Evolutionary conservation across 2,113 vertebrate species (phyloP), one percentile per base, ranked within the genome.

Genomic region (Climacteris rufus): DNA sequence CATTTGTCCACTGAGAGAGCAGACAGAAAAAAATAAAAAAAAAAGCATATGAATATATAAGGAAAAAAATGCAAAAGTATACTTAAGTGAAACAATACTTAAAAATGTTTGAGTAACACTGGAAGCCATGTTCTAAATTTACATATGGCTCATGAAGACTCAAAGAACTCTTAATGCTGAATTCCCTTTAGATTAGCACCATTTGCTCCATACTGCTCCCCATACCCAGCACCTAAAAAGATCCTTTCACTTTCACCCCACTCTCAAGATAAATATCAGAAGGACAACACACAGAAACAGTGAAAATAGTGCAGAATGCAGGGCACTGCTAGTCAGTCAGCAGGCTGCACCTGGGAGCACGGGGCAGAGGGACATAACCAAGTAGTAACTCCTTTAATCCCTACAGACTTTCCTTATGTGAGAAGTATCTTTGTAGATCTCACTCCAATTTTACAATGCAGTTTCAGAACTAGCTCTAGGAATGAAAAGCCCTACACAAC

Each of bases 391-490:
- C n/a, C 56, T 45, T 21, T 17, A 66, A 22, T 19, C 52, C 28
- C 37, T 33, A 7, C 24, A 47, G 30, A 15, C 11, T 28, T 63
- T 33, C 30, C 35, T 42, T 15, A 15, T 16, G 4, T 4, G 3
- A 54, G 1, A 8, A 25, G 2, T 12, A 6, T 2, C 52, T 10
- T 2, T 10, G 35, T 5, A 37, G 30, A 13, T 54, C 49, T 60
- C 63, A 1, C 7, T 39, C 23, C 4, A 0, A 0, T 6, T 53
- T 24, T 1, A 28, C 18, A 9, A 1, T 0, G 4, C 8, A 5
- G 0, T 27, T 75, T 5, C 59, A 50, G 16, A 70, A 1, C 11
- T 16, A 31, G 37, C 30, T 71, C 15, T 20, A 19, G 10, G 53
- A 68, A 59, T 4, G 17, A 37, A 77, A 77, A 15, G 24, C 56